Conservation (phyloP, 1,140 invertebrate species). For the Ladona fulva region DNA sequence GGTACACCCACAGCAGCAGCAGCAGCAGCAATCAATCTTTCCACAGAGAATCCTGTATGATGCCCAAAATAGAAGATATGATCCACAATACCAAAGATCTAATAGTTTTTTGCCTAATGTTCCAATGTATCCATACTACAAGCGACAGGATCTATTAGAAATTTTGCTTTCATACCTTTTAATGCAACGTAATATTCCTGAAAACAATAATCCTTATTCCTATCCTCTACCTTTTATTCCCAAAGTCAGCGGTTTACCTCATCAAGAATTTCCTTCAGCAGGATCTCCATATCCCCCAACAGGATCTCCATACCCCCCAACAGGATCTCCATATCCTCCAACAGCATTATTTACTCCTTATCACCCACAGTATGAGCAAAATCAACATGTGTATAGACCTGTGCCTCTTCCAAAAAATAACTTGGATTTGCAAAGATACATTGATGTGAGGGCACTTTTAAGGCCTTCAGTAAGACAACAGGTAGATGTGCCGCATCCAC, state of each 20-base stretch:
- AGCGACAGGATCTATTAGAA: no score
- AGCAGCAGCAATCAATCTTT: no score
- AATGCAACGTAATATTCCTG: no score
- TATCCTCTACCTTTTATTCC: not conserved
- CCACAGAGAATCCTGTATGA: no score
- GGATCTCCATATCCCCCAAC: not conserved
- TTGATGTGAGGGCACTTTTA: not conserved
- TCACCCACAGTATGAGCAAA: not conserved
- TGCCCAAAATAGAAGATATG: no score
- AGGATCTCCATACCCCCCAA: not conserved
- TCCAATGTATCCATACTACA: no score
- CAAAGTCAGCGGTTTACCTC: not conserved
- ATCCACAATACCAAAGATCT: no score
- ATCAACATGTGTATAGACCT: not conserved
- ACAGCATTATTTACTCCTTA: not conserved
- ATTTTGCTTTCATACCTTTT: no score
- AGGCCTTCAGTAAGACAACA: not conserved
- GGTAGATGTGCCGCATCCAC: not conserved
- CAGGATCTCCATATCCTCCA: not conserved
- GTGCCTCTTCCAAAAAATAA: not conserved
- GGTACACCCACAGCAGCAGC: no score
- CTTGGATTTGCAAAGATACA: not conserved
- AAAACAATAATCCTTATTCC: no score
- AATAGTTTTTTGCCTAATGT: no score
- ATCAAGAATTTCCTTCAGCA: not conserved